phyloP scores from a whole-genome alignment of 2,888 invertebrate species.

The Congeria kusceri region DNA sequence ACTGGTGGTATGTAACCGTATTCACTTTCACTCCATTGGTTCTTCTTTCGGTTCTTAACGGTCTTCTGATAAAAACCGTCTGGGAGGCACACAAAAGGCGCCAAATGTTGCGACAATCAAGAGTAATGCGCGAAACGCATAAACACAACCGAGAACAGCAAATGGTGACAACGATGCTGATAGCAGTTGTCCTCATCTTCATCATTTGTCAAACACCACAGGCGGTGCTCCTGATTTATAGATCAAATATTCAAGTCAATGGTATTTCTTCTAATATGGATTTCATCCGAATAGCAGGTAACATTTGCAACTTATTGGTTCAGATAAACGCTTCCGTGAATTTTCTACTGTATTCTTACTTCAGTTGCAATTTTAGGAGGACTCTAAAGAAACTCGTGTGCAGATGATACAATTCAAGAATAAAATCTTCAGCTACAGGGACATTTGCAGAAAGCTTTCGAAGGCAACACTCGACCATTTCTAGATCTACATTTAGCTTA shows the following conservation, averaged over 20 bases:
- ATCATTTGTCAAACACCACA: slow-evolving; percentile 91
- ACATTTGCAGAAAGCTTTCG: slow-evolving; percentile 23
- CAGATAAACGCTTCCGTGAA: slow-evolving; percentile 91
- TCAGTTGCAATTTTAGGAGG: slow-evolving; percentile 91
- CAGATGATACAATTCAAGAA: slow-evolving; percentile 39
- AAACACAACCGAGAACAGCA: slow-evolving; percentile 79
- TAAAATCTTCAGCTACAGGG: slow-evolving; percentile 10
- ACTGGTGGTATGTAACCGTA: slow-evolving; percentile 87
- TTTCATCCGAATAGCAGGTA: slow-evolving; percentile 87
- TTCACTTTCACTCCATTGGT: slow-evolving; percentile 89
- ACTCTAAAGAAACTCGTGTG: slow-evolving; percentile 85
- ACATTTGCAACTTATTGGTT: slow-evolving; percentile 90
- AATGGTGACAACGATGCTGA: slow-evolving; percentile 91
- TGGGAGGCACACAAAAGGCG: slow-evolving; percentile 77
- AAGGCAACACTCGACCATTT: slow-evolving; percentile 17
- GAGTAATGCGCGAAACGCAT: slow-evolving; percentile 71
- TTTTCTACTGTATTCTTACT: slow-evolving; percentile 91
- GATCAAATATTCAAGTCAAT: slow-evolving; percentile 71
- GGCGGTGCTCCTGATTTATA: slow-evolving; percentile 88
- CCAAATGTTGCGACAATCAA: slow-evolving; percentile 80
- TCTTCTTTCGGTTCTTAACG: slow-evolving; percentile 90
- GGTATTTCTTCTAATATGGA: slow-evolving; percentile 54
- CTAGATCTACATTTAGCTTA: no score
- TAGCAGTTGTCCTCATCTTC: slow-evolving; percentile 91
- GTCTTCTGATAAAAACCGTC: slow-evolving; percentile 89